Base-by-base conservation (phyloP, 2,888 invertebrate genomes). In the Phasia obesa region DNA sequence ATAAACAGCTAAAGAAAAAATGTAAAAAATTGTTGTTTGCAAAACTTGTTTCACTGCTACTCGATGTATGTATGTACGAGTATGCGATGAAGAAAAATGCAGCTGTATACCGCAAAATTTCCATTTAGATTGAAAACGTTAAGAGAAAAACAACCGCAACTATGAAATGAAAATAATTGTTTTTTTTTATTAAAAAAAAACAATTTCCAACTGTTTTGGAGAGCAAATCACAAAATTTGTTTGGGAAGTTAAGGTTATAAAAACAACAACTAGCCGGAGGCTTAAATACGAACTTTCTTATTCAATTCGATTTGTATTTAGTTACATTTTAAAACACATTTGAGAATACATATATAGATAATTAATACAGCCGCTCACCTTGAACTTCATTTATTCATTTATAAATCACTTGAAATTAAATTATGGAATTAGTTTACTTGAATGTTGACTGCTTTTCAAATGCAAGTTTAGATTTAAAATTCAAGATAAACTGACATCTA, bases 351-450 rank as follows among this genome's bases (percentile, higher is more conserved):
- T 47, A 19, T 2, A 42, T 15, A 42, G 15, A 42, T 35, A 35
- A 35, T 49, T n/a, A 25, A 47, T 23, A 25, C 23, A 51, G 25
- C 27, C 13, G 79, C 31, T 83, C 47, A 83, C 83, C 79, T 83
- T 83, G 83, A 83, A 83, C 83, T 83, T 83, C 65, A 71, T 69
- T 57, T 27, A 27, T 53, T 27, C n/a, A 7, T 25, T 51, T 62
- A 49, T 25, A 69, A 69, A 70, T 44, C 53, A 74, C 27, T 59
- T 57, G 47, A 55, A 62, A 59, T 47, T 60, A 47, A 65, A 51
- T 49, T 42, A 77, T 23, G 44, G 62, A 31, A 55, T 77, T 38
- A 70, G 70, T 55, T 77, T 47, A 47, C 25, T 69, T 67, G 15
- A 35, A 38, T 75, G 55, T 35, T 64, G 27, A 62, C 19, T 53